A percentile compares a stretch with the other conserved stretches of the same genome.
These are phyloP conservation scores for Oostethus manadensis DNA, from an alignment of 2,113 vertebrate genomes.

Conservation along the genomic window DNA sequence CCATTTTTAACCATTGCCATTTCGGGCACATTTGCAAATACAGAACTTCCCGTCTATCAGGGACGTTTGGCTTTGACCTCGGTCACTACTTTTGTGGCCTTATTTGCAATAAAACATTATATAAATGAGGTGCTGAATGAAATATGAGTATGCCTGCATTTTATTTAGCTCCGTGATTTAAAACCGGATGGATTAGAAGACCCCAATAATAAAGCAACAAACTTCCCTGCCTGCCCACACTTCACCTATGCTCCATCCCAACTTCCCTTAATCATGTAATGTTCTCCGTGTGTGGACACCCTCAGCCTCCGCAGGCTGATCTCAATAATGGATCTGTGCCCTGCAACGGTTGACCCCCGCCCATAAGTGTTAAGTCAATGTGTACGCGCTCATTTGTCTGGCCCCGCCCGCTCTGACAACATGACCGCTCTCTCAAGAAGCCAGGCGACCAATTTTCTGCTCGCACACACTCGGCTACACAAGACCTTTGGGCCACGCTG, in stretches of 20 bases:
- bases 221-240: conserved; percentile 5
- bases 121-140: not conserved
- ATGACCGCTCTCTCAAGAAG: conserved; percentile 9
- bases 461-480: conserved; percentile 7
- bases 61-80: not conserved
- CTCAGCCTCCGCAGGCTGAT: conserved; percentile 47
- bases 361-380: conserved; percentile 9
- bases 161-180: too few species aligned
- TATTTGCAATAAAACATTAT: not conserved
- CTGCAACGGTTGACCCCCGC: conserved; percentile 54
- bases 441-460: conserved; percentile 1
- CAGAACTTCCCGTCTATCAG: not conserved
- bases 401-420: conserved; percentile 29
- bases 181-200: too few species aligned
- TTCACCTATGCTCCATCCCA: conserved; percentile 18
- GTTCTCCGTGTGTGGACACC: conserved; percentile 37
- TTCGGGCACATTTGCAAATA: not conserved
- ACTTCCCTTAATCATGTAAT: conserved; percentile 45
- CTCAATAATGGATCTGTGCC: conserved; percentile 57
- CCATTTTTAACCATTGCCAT: not conserved
- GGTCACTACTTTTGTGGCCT: not conserved
- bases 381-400: conserved; percentile 55
- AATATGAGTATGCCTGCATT: not conserved
- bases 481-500: not conserved
- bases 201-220: not conserved